These are phyloP conservation scores for Pseudoatta argentina DNA, from an alignment of 1,140 invertebrate genomes.

Conservation along the genomic window DNA sequence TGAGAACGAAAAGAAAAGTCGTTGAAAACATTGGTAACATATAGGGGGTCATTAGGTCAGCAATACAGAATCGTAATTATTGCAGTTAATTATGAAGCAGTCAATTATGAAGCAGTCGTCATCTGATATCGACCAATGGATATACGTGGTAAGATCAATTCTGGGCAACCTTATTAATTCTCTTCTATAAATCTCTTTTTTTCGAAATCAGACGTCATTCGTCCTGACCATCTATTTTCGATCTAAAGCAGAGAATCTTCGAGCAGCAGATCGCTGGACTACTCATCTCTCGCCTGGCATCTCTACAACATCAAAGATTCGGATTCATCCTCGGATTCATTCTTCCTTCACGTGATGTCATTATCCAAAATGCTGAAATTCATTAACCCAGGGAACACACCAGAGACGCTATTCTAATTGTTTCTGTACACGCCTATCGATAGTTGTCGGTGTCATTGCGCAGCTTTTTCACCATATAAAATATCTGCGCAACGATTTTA, in stretches of 20 bases:
- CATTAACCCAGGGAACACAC: too few species aligned
- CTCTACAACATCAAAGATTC: not conserved
- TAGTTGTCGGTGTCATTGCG: too few species aligned
- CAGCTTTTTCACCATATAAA: too few species aligned
- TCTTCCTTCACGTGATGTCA: not conserved
- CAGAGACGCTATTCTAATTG: too few species aligned
- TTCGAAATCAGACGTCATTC: not conserved
- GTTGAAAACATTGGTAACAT: not conserved
- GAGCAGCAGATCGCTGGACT: too few species aligned
- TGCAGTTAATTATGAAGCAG: slow-evolving; percentile 48
- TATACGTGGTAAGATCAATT: not conserved
- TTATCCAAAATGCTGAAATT: not conserved
- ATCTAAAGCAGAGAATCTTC: not conserved
- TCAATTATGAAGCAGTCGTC: slow-evolving; percentile 56
- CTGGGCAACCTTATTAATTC: slow-evolving; percentile 15
- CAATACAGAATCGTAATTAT: slow-evolving; percentile 7
- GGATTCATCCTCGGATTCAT: not conserved
- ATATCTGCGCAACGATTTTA: too few species aligned
- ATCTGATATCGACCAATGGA: not conserved
- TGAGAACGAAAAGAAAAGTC: not conserved
- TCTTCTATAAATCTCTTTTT: not conserved
- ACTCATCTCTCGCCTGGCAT: not conserved
- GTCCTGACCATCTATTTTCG: not conserved
- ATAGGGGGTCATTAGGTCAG: not conserved
- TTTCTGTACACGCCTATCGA: too few species aligned